Base-by-base conservation (phyloP, 2,797 vertebrate species). In the Bradypus variegatus region DNA sequence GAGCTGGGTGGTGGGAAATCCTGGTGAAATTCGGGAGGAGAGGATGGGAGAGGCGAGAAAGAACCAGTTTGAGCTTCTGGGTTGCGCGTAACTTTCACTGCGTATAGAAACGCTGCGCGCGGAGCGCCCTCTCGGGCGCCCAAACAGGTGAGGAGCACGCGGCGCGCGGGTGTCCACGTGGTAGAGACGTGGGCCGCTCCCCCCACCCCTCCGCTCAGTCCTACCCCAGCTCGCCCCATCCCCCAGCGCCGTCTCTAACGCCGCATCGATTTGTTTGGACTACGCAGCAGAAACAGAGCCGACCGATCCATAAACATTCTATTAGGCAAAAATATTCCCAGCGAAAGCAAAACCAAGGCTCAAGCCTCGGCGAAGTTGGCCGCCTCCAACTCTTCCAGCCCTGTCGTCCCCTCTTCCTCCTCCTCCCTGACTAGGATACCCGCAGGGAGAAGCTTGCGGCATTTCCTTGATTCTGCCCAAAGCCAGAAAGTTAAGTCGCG, bases 191-290 rank as follows among this genome's bases (percentile, higher is more conserved):
- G 53, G 80, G 53, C 55, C 19, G 31, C 27, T n/a, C 45, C 79
- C 64, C 55, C 75, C 15, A 18, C 65, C 16, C 29, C 93, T 36
- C 64, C 18, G 31, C 53, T 53, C 50, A 27, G 16, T 2, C 11
- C 29, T 15, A 11, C 25, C n/a, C 53, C 82, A 27, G 9, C 1
- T 36, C 65, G 15, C 13, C 53, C 31, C 6, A 55, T 55, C 48
- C 87, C 41, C 75, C 48, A 25, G 64, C 53, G 50, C 67, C 8
- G 67, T 85, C 91, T 60, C 86, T 87, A 92, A 60, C 53, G 45
- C 94, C 90, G 85, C 95, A 94, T 96, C 96, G 95, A 96, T 97
- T 94, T 96, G 95, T 95, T 95, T 94, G 94, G 95, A 92, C 95
- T 89, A 73, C 93, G 95, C 93, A 69, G 96, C 94, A 93, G 95